Percentiles rank a stretch among this genome's conserved stretches.
Conservation (phyloP, 1,140 invertebrate species). For the Arctopsyche grandis region DNA sequence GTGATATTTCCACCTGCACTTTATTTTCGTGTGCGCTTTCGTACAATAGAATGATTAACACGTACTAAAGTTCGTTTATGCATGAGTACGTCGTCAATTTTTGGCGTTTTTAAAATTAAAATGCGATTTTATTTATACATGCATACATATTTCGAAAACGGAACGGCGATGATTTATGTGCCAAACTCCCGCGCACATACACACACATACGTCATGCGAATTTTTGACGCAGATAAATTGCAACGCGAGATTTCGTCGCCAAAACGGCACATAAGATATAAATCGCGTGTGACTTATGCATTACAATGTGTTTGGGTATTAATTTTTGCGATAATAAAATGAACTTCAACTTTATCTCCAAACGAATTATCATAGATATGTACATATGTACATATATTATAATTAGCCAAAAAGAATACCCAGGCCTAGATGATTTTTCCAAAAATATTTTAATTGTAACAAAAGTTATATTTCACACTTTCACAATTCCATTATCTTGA, state of each 20-base stretch:
- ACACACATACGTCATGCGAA: slow-evolving; percentile 3
- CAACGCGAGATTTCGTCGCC: slow-evolving; percentile 22
- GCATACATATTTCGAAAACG: background rate
- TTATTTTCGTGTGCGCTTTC: background rate
- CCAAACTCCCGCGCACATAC: slow-evolving; percentile 9
- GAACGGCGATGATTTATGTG: slow-evolving; percentile 16
- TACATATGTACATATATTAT: background rate
- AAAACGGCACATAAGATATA: background rate
- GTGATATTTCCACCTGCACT: background rate
- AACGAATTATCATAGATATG: background rate
- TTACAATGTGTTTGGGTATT: background rate
- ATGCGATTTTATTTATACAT: background rate
- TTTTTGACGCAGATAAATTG: slow-evolving; percentile 31
- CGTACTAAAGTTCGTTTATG: background rate
- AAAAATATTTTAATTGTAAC: too few relatives aligned
- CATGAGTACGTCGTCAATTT: background rate
- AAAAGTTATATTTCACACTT: too few relatives aligned
- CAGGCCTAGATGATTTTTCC: too few relatives aligned
- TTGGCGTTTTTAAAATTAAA: background rate
- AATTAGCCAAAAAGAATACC: background rate
- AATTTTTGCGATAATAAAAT: background rate
- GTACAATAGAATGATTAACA: background rate
- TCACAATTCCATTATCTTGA: too few relatives aligned
- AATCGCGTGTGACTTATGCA: background rate
- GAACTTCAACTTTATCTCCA: background rate